These are phyloP conservation scores for Chlorodrepanis virens DNA, from an alignment of 2,113 vertebrate species.

Conservation along the genomic window DNA sequence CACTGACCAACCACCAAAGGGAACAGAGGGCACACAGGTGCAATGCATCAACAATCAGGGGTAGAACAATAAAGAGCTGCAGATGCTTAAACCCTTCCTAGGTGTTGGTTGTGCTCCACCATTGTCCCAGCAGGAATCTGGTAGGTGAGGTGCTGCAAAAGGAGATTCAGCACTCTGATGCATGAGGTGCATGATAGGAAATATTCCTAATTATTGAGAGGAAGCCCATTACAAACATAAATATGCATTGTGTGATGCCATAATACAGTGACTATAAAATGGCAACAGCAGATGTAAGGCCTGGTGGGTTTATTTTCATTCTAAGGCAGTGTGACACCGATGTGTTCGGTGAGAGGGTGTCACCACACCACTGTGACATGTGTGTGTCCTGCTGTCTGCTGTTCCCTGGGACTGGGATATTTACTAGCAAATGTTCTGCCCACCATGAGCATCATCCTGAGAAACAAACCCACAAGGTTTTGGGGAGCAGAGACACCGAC, in stretches of 20 bases:
- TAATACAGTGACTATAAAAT: background rate
- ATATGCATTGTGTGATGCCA: background rate
- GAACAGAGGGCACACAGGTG: background rate
- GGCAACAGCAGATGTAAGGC: background rate
- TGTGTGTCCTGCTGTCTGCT: accelerated
- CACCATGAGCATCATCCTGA: background rate
- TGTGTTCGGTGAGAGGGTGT: background rate
- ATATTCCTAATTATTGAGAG: background rate
- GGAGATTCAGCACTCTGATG: background rate
- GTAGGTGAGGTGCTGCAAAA: background rate
- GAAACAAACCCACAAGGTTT: background rate
- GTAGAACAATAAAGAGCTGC: background rate
- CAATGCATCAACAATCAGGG: accelerated
- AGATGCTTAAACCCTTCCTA: background rate
- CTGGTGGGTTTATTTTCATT: background rate
- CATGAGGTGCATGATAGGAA: background rate
- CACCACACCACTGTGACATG: accelerated
- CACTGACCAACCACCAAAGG: background rate
- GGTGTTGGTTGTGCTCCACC: background rate
- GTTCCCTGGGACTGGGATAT: background rate
- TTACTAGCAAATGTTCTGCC: background rate
- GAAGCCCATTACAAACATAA: background rate
- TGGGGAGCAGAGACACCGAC: background rate
- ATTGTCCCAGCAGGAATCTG: accelerated
- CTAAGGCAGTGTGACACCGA: background rate